Evolutionary conservation across 2,113 vertebrate species (phyloP).

Genomic region (Callipepla californica): DNA sequence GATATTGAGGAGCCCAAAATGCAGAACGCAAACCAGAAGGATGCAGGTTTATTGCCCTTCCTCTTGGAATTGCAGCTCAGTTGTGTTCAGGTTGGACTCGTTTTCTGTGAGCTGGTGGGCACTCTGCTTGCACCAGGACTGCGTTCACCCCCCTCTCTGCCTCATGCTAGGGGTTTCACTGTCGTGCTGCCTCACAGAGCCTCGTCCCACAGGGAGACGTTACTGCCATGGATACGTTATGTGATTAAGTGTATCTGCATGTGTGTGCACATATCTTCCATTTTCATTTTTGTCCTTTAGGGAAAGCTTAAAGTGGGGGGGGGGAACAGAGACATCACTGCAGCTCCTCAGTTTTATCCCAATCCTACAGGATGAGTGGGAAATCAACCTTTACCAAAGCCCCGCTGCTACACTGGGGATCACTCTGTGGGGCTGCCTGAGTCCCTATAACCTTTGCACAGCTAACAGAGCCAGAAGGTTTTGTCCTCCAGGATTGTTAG

Average conservation of each 20-base stretch:
- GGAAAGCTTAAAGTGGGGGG: neutral
- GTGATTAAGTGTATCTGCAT: neutral
- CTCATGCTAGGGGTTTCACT: neutral
- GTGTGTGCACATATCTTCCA: neutral
- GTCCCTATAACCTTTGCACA: neutral
- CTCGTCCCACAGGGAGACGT: neutral
- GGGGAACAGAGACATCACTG: neutral
- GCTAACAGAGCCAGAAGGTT: neutral
- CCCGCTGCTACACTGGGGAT: neutral
- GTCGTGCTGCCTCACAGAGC: neutral
- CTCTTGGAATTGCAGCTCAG: neutral
- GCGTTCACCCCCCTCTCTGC: neutral
- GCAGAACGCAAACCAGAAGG: slow-evolving; percentile 1
- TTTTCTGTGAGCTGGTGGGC: neutral
- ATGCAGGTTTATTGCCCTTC: neutral
- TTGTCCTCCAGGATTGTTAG: neutral
- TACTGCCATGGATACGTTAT: fast-evolving
- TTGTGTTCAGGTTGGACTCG: neutral
- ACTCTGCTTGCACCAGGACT: neutral
- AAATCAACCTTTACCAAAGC: neutral
- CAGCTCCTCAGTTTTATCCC: neutral
- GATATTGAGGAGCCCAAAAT: neutral
- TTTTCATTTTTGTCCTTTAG: neutral
- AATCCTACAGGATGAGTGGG: neutral
- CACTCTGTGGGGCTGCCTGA: neutral